phyloP scores from a whole-genome alignment of 2,113 vertebrate species.

The Puntigrus tetrazona region DNA sequence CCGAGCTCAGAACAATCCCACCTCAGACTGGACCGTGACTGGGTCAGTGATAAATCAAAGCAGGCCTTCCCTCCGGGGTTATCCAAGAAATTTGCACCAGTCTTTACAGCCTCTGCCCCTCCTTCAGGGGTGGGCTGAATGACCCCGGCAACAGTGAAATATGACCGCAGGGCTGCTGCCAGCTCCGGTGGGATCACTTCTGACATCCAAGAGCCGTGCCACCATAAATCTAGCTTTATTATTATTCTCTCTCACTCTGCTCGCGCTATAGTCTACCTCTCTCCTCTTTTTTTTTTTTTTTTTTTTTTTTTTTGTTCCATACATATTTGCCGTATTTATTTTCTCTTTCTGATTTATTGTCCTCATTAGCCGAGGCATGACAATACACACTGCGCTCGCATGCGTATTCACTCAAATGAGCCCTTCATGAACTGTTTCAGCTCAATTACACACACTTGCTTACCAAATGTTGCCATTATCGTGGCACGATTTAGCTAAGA shows the following conservation, averaged over 20 bases:
- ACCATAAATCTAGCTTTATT: conserved; percentile 73
- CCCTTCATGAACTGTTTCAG: conserved; percentile 1
- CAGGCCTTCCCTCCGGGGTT: conserved; percentile 54
- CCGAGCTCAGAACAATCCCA: conserved; percentile 45
- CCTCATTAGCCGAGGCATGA: conserved; percentile 38
- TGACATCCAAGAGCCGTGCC: conserved; percentile 68
- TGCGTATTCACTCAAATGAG: not conserved
- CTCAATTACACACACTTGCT: conserved; percentile 25
- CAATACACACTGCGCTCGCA: not conserved
- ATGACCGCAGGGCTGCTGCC: conserved; percentile 69
- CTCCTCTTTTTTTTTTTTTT: too few relatives aligned
- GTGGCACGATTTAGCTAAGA: conserved; percentile 18
- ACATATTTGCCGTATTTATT: conserved; percentile 54
- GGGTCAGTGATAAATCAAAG: conserved; percentile 50
- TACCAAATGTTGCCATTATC: conserved; percentile 1
- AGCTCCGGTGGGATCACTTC: conserved; percentile 66
- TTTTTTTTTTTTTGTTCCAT: conserved; percentile 60
- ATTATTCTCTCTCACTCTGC: conserved; percentile 63
- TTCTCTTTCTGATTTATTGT: conserved; percentile 66
- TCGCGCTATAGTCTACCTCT: conserved; percentile 38
- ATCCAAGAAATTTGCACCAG: conserved; percentile 55
- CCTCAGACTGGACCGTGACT: conserved; percentile 22
- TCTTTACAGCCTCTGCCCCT: conserved; percentile 56
- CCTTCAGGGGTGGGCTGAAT: conserved; percentile 52
- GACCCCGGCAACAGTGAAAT: conserved; percentile 68